phyloP scores from a whole-genome alignment of 2,113 vertebrate genomes.

The Oreocharis arfaki region DNA sequence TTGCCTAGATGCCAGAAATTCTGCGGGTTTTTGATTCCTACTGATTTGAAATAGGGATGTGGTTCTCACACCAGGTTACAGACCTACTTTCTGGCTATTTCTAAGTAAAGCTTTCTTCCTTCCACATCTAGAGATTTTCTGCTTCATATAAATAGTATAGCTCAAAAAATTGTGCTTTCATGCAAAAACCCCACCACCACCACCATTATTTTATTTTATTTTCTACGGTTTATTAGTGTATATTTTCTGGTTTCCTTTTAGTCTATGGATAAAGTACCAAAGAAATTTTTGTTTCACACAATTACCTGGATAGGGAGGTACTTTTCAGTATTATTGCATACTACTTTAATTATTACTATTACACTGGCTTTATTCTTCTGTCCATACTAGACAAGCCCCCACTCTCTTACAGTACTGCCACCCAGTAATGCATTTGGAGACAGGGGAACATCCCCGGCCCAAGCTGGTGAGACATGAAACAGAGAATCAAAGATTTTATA shows the following conservation, averaged over 20 bases:
- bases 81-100: background rate
- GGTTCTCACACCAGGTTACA: background rate
- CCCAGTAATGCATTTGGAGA: background rate
- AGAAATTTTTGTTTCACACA: background rate
- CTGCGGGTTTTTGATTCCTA: accelerated
- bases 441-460: background rate
- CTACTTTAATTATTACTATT: background rate
- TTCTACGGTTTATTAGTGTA: background rate
- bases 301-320: background rate
- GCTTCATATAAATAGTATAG: background rate
- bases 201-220: background rate
- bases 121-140: background rate
- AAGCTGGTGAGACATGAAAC: background rate
- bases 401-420: background rate
- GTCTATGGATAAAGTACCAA: background rate
- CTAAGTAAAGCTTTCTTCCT: background rate
- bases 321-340: background rate
- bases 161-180: background rate
- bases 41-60: background rate
- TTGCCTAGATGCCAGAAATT: background rate
- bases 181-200: background rate
- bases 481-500: background rate
- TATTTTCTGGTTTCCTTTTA: background rate
- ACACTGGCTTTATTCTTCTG: background rate
- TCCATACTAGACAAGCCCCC: background rate